Base-by-base conservation (phyloP, 2,888 invertebrate species). In the Perdita meconis region DNA sequence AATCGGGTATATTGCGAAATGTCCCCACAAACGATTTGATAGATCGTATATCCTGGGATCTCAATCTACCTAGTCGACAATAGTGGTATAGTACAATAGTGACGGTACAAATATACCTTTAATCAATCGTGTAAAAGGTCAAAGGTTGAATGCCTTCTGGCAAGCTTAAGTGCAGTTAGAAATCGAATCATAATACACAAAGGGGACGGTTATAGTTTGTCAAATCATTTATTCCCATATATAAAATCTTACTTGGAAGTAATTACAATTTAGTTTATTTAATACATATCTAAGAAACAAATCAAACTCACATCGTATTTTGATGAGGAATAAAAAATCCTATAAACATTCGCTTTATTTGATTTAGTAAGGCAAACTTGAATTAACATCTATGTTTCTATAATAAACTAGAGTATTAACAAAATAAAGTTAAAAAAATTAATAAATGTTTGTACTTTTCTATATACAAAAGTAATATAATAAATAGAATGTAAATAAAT, bases 21-120 rank as follows among this genome's bases (percentile, higher is more conserved):
- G 60, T 61, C 26, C 26, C 59, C 79, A 74, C 84, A 85, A 80
- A 81, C 72, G 78, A 67, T 55, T 53, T 70, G 63, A 55, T 64
- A 59, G 80, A 65, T 80, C 71, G 68, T 69, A 63, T 65, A 73
- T 69, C 81, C 75, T 70, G 73, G 72, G 63, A 42, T 55, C 36
- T 67, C 60, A 42, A 76, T 40, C 72, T 61, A 61, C 74, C 72
- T 53, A 81, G 82, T 81, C 70, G 69, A 82, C 78, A 82, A 85
- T 86, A 85, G 83, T 77, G 51, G 67, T 10, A 60, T 79, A 73
- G 78, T 72, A 84, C 86, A 86, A 87, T 86, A 53, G 85, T 65
- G 69, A 47, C 80, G 84, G 83, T 84, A 86, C 84, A 86, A 83
- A 86, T 85, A 81, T 86, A 88, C 85, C 81, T 83, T 79, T 89